Evolutionary conservation across 1,140 invertebrate genomes (phyloP), one percentile per base, ranked within the genome.

Genomic region (Leguminivora glycinivorella): DNA sequence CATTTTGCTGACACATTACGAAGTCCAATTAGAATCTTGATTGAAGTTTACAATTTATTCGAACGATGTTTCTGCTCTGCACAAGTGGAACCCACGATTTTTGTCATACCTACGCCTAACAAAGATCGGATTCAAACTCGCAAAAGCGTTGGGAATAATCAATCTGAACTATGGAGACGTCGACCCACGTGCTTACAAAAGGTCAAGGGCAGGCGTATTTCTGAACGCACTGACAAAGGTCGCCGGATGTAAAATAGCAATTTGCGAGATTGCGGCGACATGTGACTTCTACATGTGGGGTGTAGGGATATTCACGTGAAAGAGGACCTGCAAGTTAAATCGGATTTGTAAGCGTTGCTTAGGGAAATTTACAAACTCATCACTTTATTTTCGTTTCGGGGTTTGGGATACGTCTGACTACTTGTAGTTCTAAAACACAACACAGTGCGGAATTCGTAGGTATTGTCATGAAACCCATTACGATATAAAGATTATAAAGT

Each of bases 191-290:
- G 29, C 9, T n/a, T 9, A 58, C 56, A 12, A 63, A 63, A 63
- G 25, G 58, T 63, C n/a, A 63, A 34, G 58, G 58, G 22, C 56
- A 60, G 24, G 10, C 12, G 24, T 26, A 60, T 60, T 60, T 29
- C 56, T 60, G 56, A 29, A 29, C 56, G 25, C 58, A 29, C 34
- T 63, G 25, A 17, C 22, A 34, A 63, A 63, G 58, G 58, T 63
- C 58, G 22, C 12, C n/a, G 1, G 14, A 29, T 29, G 58, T 63
- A 29, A 29, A 63, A 63, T n/a, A 29, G 58, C 26, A 17, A 29
- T 29, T 63, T 17, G 25, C 58, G 14, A n/a, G 58, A 29, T 63
- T 63, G 58, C 7, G 26, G 26, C 14, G 19, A 52, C 47, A 52
- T 52, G 47, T 52, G 17, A 52, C 43, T 19, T n/a, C 4, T 38